Percentiles rank a stretch among this genome's conserved stretches.
phyloP scores from a whole-genome alignment of 2,113 vertebrate species.

The Thunnus thynnus region DNA sequence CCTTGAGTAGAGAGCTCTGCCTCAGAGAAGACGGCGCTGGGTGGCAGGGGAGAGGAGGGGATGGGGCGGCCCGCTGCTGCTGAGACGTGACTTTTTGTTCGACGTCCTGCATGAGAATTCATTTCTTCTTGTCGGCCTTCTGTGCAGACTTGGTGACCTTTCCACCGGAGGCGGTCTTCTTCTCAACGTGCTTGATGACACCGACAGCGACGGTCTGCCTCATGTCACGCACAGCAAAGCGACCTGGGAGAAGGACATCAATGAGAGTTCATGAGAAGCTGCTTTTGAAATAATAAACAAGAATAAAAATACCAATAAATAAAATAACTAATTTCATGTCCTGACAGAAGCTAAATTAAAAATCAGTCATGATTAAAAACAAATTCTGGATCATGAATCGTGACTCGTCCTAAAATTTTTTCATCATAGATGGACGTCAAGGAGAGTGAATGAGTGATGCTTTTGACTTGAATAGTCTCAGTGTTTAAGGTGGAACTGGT shows the following conservation, averaged over 20 bases:
- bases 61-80: conserved; percentile 53
- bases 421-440: no score
- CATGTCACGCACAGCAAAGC: conserved; percentile 86
- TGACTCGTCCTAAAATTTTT: no score
- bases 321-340: no score
- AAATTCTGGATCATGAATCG: no score
- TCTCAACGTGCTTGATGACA: conserved; percentile 86
- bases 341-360: no score
- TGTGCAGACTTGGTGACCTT: conserved; percentile 87
- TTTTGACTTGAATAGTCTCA: no score
- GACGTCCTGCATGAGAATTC: conserved; percentile 71
- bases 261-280: no score
- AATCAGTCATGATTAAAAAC: no score
- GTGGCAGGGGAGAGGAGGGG: conserved; percentile 36
- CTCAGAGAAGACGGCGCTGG: conserved; percentile 71
- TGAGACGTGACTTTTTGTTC: conserved; percentile 42
- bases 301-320: no score
- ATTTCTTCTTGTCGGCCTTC: conserved; percentile 86
- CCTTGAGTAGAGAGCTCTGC: conserved; percentile 84
- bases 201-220: conserved; percentile 88
- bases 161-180: conserved; percentile 75
- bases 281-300: no score
- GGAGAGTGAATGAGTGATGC: no score
- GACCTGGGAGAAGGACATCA: conserved; percentile 64
- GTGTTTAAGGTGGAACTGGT: no score